Percentiles rank a stretch among this genome's conserved stretches.
Conservation (phyloP, 2,888 invertebrate species). For the Encarsia formosa region DNA sequence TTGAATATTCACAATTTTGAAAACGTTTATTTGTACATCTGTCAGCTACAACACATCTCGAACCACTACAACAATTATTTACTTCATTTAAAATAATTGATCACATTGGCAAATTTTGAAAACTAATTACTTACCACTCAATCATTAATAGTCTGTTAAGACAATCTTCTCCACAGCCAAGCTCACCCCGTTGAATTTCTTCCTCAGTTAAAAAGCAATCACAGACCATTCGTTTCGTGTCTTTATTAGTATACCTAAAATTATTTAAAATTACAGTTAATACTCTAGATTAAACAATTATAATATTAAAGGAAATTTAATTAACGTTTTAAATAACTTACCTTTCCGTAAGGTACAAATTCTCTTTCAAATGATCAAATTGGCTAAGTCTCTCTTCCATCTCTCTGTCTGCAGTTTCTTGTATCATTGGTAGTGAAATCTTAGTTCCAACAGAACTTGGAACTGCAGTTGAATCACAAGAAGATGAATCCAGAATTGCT, state of each 20-base stretch:
- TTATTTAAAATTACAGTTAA: constrained; percentile 7
- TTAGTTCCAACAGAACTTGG: constrained; percentile 40
- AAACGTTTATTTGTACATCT: constrained; percentile 93
- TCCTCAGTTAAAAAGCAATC: constrained; percentile 91
- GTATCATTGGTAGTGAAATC: constrained; percentile 50
- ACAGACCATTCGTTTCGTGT: constrained; percentile 90
- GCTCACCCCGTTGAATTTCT: constrained; percentile 76
- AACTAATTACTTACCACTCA: constrained; percentile 71
- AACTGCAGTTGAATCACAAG: constrained; percentile 17
- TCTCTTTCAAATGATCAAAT: constrained; percentile 78
- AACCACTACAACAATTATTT: constrained; percentile 62
- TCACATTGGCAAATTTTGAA: not conserved
- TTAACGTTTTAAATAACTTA: constrained; percentile 40
- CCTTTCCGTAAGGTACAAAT: constrained; percentile 79
- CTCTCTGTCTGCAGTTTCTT: constrained; percentile 55
- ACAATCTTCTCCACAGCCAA: constrained; percentile 93
- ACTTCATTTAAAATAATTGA: not conserved
- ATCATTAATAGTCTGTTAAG: constrained; percentile 96
- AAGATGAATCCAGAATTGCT: constrained; percentile 2
- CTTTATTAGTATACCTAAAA: constrained; percentile 70
- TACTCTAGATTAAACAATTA: not conserved
- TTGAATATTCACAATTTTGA: constrained; percentile 80
- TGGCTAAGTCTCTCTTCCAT: constrained; percentile 64
- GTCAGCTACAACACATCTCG: constrained; percentile 82
- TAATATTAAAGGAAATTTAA: not conserved